Evolutionary conservation across 2,797 vertebrate species (phyloP).

Genomic region (Octomys mimax): DNA sequence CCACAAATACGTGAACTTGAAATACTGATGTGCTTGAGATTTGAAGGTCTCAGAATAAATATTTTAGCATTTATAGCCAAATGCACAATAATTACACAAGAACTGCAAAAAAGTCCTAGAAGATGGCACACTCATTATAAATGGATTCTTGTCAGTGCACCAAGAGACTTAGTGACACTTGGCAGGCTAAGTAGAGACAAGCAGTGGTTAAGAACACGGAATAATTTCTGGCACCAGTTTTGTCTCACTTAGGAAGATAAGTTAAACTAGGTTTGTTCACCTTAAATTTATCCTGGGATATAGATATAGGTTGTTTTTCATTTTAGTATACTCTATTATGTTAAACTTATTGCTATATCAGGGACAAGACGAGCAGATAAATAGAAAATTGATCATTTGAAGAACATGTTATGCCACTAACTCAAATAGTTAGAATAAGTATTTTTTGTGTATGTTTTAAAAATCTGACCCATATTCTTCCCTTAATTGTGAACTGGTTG

Average conservation of each 20-base stretch:
- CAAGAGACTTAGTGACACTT: not conserved
- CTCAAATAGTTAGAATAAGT: not conserved
- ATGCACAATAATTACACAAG: not conserved
- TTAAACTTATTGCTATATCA: not conserved
- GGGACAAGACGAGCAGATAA: not conserved
- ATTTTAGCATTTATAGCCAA: slow-evolving; percentile 3
- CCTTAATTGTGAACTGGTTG: not conserved
- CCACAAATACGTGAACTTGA: not conserved
- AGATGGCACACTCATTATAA: not conserved
- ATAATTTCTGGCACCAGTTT: slow-evolving; percentile 27
- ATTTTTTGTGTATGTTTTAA: not conserved
- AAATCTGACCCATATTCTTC: not conserved
- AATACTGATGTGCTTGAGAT: not conserved
- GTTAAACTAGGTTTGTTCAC: not conserved
- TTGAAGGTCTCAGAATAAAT: slow-evolving; percentile 44
- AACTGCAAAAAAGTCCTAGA: not conserved
- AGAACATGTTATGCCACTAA: not conserved
- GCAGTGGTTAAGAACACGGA: not conserved
- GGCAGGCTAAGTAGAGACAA: not conserved
- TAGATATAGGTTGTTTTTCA: not conserved
- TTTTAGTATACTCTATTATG: not conserved
- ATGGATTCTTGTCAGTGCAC: not conserved
- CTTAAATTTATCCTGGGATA: not conserved
- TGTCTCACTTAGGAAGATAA: not conserved
- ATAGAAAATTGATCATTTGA: slow-evolving; percentile 5